Evolutionary conservation across 2,888 invertebrate genomes (phyloP).

Genomic region (Limnephilus auricula): DNA sequence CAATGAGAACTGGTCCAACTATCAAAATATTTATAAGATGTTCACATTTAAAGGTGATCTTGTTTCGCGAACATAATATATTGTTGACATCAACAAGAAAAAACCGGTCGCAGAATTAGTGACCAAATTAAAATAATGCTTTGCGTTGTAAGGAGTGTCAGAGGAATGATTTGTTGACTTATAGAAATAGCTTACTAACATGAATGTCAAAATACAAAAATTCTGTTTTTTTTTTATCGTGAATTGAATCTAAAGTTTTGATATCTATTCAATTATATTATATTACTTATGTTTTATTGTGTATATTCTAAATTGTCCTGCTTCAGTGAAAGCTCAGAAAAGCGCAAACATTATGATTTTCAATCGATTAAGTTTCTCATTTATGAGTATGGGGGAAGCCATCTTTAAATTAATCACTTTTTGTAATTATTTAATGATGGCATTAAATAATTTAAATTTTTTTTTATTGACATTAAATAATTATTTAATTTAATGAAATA

Average conservation of each 20-base stretch:
- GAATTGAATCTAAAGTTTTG: not conserved
- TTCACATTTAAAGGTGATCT: slow-evolving; percentile 64
- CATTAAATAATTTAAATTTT: too few species aligned
- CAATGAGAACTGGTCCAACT: slow-evolving; percentile 51
- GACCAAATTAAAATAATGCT: slow-evolving; percentile 8
- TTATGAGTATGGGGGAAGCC: too few species aligned
- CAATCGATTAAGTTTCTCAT: too few species aligned
- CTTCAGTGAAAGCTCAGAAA: too few species aligned
- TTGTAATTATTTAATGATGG: too few species aligned
- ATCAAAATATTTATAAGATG: slow-evolving; percentile 54
- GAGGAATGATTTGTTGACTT: slow-evolving; percentile 17
- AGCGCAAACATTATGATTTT: too few species aligned
- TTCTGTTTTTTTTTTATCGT: not conserved
- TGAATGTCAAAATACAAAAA: not conserved
- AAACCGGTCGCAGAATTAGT: slow-evolving; percentile 12
- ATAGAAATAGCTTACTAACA: not conserved
- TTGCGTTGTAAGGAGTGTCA: slow-evolving; percentile 14
- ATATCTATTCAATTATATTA: not conserved
- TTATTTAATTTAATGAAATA: too few species aligned
- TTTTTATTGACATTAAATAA: too few species aligned
- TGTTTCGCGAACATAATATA: slow-evolving; percentile 42
- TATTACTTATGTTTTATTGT: too few species aligned
- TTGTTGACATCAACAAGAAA: slow-evolving; percentile 18
- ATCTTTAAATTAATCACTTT: too few species aligned
- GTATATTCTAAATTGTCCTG: too few species aligned